Percentiles rank a stretch among this genome's conserved stretches.
phyloP scores from a whole-genome alignment of 23 tunicate species.

The Trididemnum nubilum region DNA sequence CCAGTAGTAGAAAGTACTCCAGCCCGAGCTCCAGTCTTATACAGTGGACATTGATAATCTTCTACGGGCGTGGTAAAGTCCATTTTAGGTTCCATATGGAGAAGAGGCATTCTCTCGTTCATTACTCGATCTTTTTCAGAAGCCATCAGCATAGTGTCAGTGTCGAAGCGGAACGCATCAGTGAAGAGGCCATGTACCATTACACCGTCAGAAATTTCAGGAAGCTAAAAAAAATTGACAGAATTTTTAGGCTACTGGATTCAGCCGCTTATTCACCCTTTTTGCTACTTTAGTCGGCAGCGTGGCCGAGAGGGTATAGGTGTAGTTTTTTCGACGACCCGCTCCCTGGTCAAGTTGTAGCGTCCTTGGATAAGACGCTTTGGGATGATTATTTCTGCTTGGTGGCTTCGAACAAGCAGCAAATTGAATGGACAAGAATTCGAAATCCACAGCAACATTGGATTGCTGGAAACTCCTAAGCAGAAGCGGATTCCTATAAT shows the following conservation, averaged over 20 bases:
- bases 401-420: no score
- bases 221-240: conserved; percentile 49
- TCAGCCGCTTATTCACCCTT: neutral
- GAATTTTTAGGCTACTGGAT: neutral
- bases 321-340: neutral
- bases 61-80: conserved; percentile 84
- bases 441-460: no score
- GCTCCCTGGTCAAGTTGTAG: no score
- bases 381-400: no score
- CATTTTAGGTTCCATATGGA: conserved; percentile 98
- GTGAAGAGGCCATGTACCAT: conserved; percentile 93
- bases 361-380: no score
- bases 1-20: conserved; percentile 99
- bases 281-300: neutral
- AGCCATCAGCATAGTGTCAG: conserved; percentile 81
- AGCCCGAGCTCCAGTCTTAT: conserved; percentile 89
- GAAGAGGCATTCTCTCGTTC: conserved; percentile 93
- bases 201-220: conserved; percentile 84
- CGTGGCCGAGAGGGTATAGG: no score
- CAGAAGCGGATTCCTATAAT: no score
- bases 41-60: conserved; percentile 95
- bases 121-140: conserved; percentile 77
- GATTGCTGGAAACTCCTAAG: no score
- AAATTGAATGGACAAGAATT: no score
- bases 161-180: conserved; percentile 92